phyloP scores from a whole-genome alignment of 2,888 invertebrate species.

The Blera fallax region DNA sequence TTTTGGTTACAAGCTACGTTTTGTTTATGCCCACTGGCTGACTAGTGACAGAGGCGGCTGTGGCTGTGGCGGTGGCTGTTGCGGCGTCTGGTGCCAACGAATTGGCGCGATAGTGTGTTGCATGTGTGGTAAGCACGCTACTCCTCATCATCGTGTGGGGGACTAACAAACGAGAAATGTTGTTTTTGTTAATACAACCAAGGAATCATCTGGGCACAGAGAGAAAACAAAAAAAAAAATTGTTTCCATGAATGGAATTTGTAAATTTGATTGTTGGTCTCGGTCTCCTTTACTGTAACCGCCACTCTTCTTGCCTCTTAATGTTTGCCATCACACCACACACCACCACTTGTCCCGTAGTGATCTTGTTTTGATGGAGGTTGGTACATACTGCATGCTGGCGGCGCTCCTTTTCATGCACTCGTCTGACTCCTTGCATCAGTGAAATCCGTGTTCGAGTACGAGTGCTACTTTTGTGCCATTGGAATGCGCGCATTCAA shows the following conservation, averaged over 20 bases:
- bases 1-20: constrained; percentile 31
- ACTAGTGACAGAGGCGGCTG: constrained; percentile 5
- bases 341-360: constrained; percentile 14
- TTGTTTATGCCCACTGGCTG: constrained; percentile 27
- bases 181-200: constrained; percentile 32
- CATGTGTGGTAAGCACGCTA: constrained; percentile 58
- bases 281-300: constrained; percentile 13
- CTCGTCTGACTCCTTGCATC: neutral
- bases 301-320: neutral
- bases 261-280: constrained; percentile 77
- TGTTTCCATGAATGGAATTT: constrained; percentile 81
- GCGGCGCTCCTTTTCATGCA: constrained; percentile 52
- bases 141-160: constrained; percentile 58
- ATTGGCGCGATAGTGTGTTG: constrained; percentile 57
- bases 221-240: constrained; percentile 60
- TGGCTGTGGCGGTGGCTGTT: neutral
- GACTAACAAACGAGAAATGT: constrained; percentile 25
- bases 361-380: constrained; percentile 51
- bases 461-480: constrained; percentile 60
- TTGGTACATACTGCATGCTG: constrained; percentile 39
- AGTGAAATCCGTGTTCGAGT: constrained; percentile 24
- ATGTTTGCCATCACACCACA: neutral
- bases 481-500: constrained; percentile 60
- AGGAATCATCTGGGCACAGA: constrained; percentile 51
- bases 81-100: constrained; percentile 32